Evolutionary conservation across 2,797 vertebrate species (phyloP), one percentile per base, ranked within the genome.

Genomic region (Poeciliopsis infans): DNA sequence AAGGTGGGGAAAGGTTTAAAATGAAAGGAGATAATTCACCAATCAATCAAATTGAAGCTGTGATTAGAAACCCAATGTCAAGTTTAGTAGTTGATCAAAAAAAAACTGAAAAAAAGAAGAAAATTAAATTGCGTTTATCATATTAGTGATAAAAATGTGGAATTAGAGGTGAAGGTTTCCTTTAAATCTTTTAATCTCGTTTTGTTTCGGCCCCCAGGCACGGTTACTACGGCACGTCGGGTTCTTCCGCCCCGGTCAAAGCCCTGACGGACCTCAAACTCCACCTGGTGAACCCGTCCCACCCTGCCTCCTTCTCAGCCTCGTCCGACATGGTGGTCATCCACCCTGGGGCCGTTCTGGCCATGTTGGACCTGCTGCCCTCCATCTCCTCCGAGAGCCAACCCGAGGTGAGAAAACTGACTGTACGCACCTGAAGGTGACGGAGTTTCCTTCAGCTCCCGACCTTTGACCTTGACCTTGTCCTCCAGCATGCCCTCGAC

Each of bases 301-400:
- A 96, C 18, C 95, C 95, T 2, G 91, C 88, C 1, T 95, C 94
- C 70, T 95, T 92, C 82, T 93, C 92, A 0, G 90, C 89, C 3
- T 91, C 87, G 0, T 87, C 90, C 0, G 98, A 99, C 77, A 96
- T 96, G 0, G 97, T 99, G 78, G 94, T 98, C 88, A 99, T 99
- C 90, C 98, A 99, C 87, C 97, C 98, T 0, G 98, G 98, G 74
- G 98, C 98, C 33, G 96, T 97, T 85, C 95, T 99, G 23, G 97
- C 97, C 28, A 97, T 98, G 92, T 85, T 99, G 85, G 98, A 99
- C 93, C 96, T 99, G 79, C 93, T 99, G 86, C 97, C 97, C 83
- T 99, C 98, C 5, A 95, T 99, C 77, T 96, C 93, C 83, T 98
- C 97, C 0, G 91, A 96, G 75, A 96, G 95, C 47, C 97, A 99